Evolutionary conservation across 2,113 vertebrate species (phyloP).

Genomic region (Bubalus kerabau): DNA sequence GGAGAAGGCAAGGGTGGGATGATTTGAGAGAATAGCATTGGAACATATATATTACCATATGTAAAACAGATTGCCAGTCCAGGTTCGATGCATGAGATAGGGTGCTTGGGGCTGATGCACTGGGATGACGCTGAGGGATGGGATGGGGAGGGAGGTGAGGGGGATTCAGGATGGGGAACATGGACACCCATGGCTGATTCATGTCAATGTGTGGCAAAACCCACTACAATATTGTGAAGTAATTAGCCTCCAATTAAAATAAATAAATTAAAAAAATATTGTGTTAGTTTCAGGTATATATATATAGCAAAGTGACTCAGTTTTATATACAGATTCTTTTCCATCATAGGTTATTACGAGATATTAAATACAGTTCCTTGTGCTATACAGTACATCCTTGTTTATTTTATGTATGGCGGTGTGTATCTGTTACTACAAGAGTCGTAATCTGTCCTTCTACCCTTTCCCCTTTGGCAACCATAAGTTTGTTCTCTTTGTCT

Average conservation of each 20-base stretch:
- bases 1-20: neutral
- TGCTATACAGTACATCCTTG: neutral
- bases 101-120: neutral
- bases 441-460: neutral
- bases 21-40: neutral
- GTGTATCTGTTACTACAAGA: neutral
- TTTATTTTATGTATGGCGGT: neutral
- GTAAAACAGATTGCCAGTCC: neutral
- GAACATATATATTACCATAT: neutral
- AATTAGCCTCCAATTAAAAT: neutral
- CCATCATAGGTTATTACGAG: neutral
- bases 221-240: neutral
- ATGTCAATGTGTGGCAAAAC: neutral
- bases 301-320: neutral
- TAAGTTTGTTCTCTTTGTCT: neutral
- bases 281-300: neutral
- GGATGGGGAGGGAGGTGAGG: neutral
- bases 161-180: too few relatives aligned
- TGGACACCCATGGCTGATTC: neutral
- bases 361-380: neutral
- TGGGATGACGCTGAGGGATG: neutral
- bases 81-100: neutral
- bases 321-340: neutral
- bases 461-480: neutral
- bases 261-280: neutral